phyloP scores from a whole-genome alignment of 2,113 vertebrate species.

The Dolichallabes microphthalmus region DNA sequence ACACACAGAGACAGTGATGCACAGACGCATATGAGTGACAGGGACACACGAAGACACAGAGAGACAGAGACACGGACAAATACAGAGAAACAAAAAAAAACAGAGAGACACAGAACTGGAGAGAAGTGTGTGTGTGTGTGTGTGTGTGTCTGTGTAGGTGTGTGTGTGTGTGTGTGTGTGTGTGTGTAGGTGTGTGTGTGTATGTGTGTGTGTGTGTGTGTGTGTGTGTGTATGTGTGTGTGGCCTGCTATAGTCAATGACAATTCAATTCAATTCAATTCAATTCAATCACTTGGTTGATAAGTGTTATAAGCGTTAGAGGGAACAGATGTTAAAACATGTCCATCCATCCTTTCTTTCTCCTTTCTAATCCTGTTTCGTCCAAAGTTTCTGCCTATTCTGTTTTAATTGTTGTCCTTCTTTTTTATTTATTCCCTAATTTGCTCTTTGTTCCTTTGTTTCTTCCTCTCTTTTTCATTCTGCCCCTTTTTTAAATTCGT shows the following conservation, averaged over 20 bases:
- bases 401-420: not conserved
- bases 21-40: constrained; percentile 1
- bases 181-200: not conserved
- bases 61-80: constrained; percentile 27
- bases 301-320: constrained; percentile 2
- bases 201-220: no score
- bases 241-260: not conserved
- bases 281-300: not conserved
- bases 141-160: not conserved
- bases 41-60: constrained; percentile 58
- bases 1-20: not conserved
- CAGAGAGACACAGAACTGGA: not conserved
- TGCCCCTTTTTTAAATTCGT: not conserved
- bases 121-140: no score
- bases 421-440: constrained; percentile 4
- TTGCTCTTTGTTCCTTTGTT: constrained; percentile 14
- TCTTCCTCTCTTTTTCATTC: not conserved
- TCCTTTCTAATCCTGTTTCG: not conserved
- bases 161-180: no score
- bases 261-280: no score
- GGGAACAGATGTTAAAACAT: not conserved
- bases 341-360: no score
- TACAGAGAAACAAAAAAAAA: no score
- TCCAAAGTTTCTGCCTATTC: not conserved
- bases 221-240: not conserved